phyloP scores from a whole-genome alignment of 1,140 invertebrate genomes.

The Chelonus insularis region DNA sequence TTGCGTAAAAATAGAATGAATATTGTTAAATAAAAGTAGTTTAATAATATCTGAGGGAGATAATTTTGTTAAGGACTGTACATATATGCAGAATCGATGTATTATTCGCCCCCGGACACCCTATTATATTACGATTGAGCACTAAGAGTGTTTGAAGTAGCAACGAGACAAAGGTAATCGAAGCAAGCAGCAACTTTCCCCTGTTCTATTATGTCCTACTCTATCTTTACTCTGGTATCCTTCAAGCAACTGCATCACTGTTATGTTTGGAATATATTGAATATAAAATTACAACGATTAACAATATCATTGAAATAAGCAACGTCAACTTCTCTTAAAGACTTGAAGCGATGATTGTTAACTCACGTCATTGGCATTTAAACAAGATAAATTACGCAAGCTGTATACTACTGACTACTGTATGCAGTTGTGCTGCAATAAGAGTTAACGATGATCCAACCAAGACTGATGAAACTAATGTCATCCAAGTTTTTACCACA shows the following conservation, averaged over 20 bases:
- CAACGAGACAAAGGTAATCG: conserved; percentile 16
- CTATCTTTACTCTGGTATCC: background rate
- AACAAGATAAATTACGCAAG: conserved; percentile 42
- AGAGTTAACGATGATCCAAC: background rate
- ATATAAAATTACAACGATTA: conserved; percentile 3
- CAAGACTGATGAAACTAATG: background rate
- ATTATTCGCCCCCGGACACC: background rate
- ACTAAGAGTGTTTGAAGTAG: conserved; percentile 12
- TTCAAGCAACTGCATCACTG: too few species aligned
- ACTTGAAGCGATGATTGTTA: background rate
- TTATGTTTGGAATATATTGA: too few species aligned
- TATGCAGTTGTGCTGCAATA: background rate
- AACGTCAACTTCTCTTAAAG: background rate
- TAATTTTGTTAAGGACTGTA: background rate
- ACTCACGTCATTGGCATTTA: conserved; percentile 40
- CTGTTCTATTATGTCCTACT: background rate
- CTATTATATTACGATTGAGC: conserved; percentile 12
- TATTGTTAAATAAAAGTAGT: too few species aligned
- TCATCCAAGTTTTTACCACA: background rate
- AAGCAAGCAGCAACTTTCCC: background rate
- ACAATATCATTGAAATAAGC: conserved; percentile 18
- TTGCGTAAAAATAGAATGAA: too few species aligned
- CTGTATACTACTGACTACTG: conserved; percentile 8
- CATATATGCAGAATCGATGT: background rate
- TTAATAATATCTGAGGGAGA: too few species aligned